A percentile compares a stretch with the other conserved stretches of the same genome.
Evolutionary conservation across 2,888 invertebrate species (phyloP).

Genomic region (Frankliniella intonsa): DNA sequence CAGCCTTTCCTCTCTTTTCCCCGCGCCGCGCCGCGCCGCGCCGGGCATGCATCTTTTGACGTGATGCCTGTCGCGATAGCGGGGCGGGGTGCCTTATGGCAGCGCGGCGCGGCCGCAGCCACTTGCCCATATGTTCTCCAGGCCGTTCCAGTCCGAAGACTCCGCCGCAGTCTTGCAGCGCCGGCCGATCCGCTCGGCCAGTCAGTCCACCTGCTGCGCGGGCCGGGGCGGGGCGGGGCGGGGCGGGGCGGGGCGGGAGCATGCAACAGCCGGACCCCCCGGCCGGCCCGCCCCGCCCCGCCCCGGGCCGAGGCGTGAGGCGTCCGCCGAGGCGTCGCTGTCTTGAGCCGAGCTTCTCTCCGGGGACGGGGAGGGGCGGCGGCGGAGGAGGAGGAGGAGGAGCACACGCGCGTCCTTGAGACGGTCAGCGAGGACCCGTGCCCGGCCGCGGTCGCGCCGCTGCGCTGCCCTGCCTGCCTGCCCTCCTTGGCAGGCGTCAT

Average conservation of each 20-base stretch:
- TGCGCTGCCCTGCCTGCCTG: neutral
- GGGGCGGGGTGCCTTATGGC: neutral
- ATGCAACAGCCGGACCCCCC: neutral
- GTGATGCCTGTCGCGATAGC: slow-evolving; percentile 17
- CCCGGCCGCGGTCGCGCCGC: neutral
- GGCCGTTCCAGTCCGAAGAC: slow-evolving; percentile 21
- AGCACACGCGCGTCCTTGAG: neutral
- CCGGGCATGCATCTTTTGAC: slow-evolving; percentile 14
- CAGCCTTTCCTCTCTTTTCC: neutral
- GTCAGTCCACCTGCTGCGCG: slow-evolving; percentile 4
- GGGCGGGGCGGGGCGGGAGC: neutral
- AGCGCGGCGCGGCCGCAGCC: neutral
- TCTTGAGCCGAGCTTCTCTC: neutral
- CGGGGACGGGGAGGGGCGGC: neutral
- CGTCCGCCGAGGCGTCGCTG: neutral
- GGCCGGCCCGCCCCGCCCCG: neutral
- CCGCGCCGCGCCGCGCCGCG: too few species aligned
- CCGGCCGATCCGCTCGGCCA: neutral
- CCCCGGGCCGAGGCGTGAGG: neutral
- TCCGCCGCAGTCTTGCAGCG: neutral
- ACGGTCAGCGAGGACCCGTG: too few species aligned
- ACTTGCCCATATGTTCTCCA: neutral
- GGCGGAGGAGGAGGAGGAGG: neutral
- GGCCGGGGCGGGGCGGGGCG: neutral
- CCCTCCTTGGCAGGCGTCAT: too few species aligned